These are phyloP conservation scores for Rapana venosa DNA, from an alignment of 2,888 invertebrate species.

Conservation along the genomic window DNA sequence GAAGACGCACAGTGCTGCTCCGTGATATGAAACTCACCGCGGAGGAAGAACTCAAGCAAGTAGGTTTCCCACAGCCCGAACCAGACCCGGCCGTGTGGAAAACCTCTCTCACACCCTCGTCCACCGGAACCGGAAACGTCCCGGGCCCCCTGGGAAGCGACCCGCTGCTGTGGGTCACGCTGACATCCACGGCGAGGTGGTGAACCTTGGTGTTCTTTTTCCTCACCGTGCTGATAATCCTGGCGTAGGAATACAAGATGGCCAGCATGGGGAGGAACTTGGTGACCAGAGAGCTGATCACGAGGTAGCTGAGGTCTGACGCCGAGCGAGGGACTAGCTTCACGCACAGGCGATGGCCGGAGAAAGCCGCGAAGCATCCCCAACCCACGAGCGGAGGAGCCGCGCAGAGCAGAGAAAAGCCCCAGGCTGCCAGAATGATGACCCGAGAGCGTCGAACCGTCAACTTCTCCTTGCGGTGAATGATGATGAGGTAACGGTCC, in stretches of 20 bases:
- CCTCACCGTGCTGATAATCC: slow-evolving; percentile 65
- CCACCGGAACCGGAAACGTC: background rate
- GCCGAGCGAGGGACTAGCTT: slow-evolving; percentile 12
- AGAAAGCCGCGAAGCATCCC: slow-evolving; percentile 46
- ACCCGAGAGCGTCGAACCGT: slow-evolving; percentile 57
- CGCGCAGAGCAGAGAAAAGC: slow-evolving; percentile 52
- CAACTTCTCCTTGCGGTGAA: slow-evolving; percentile 63
- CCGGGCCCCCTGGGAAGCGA: background rate
- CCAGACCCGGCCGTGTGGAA: background rate
- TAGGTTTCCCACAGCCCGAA: background rate
- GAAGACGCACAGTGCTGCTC: background rate
- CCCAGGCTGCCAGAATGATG: slow-evolving; percentile 59
- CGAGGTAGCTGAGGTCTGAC: slow-evolving; percentile 54
- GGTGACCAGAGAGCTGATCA: slow-evolving; percentile 52
- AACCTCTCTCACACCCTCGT: background rate
- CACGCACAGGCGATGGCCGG: slow-evolving; percentile 50
- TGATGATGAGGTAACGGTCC: slow-evolving; percentile 71
- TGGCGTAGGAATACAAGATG: slow-evolving; percentile 62
- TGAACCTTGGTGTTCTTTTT: slow-evolving; percentile 58
- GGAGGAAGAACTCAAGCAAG: background rate
- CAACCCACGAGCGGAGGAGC: slow-evolving; percentile 62
- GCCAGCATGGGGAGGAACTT: slow-evolving; percentile 65
- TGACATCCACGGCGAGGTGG: slow-evolving; percentile 56
- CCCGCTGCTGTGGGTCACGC: slow-evolving; percentile 55
- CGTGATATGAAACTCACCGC: background rate